Evolutionary conservation across 1,140 invertebrate species (phyloP), one percentile per base, ranked within the genome.

Genomic region (Acyrthosiphon pisum): DNA sequence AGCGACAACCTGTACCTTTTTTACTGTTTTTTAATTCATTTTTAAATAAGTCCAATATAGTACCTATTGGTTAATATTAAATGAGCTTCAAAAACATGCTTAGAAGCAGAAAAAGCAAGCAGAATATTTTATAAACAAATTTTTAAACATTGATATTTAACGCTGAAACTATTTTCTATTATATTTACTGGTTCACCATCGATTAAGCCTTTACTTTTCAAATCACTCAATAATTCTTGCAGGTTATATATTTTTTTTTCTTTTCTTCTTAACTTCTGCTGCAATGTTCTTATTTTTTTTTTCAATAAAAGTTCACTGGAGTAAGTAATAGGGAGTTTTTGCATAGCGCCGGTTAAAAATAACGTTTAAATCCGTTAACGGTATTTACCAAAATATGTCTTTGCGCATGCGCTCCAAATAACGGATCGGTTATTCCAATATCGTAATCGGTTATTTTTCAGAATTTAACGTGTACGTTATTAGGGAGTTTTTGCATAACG

Each of bases 31-130:
- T 83, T 14, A 30, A 76, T 76, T 76, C 68, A 83, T 83, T 83
- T 81, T 87, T 87, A 44, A 87, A 86, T 86, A 86, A 44, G 37
- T 86, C 37, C 37, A 86, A 86, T 86, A 41, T 41, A 41, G 37
- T 41, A 44, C 83, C 60, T 68, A 68, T 30, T 68, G 3, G 3
- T 30, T 11, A 35, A 35, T 76, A 76, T 76, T 76, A 76, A 76
- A 35, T n/a, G 30, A 2, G n/a, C n/a, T 35, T 23, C 30, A 68
- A 68, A 68, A 8, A 68, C n/a, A 30, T 68, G 60, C 60, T 68
- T 68, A 68, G 30, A 68, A 30, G 60, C 60, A 68, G 60, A n/a
- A 68, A 68, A 68, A 68, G 60, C 60, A 68, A 68, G 60, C 60
- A 68, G 18, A 30, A 44, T 44, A 68, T 68, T 68, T 68, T n/a